Base-by-base conservation (phyloP, 2,888 invertebrate species). In the Nudaria mundana region DNA sequence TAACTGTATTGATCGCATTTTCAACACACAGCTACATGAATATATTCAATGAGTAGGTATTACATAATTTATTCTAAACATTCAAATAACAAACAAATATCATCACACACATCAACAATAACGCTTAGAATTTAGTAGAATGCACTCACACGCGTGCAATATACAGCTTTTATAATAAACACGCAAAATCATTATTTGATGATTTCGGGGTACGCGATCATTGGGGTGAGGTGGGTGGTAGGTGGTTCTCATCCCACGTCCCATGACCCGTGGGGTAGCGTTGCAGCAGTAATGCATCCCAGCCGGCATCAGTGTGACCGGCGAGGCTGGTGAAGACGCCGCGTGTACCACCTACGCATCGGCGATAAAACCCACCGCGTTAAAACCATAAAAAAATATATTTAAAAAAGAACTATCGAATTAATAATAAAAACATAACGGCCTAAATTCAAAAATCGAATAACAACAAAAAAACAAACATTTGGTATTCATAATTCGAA, bases 141-240 rank as follows among this genome's bases (percentile, higher is more conserved):
- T 52, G 48, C 56, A 18, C 55, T 16, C 56, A 56, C 48, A 43
- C 11, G 23, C 23, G 48, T 37, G 44, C n/a, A 47, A 52, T 52
- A 44, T 22, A 16, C 33, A 56, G 56, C 76, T 85, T 87, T 86
- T 83, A 86, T 86, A 75, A 81, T 84, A 81, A 82, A 81, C 79
- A 79, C 74, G 74, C 74, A 76, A 84, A 86, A 88, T 87, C 83
- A 88, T 88, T 88, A 87, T 85, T 86, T 85, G 88, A 88, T 87
- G 88, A 88, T 86, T 84, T 71, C 75, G 79, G 71, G 83, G 83
- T 66, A 69, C 71, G 78, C 71, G 81, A 71, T 76, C 76, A 77
- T 77, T 72, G 79, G 82, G 70, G 70, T 73, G 80, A 70, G 82
- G 65, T 58, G 45, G 65, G 69, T 70, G 48, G 63, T 56, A 44